phyloP scores from a whole-genome alignment of 1,140 invertebrate genomes.

The Penaeus vannamei region DNA sequence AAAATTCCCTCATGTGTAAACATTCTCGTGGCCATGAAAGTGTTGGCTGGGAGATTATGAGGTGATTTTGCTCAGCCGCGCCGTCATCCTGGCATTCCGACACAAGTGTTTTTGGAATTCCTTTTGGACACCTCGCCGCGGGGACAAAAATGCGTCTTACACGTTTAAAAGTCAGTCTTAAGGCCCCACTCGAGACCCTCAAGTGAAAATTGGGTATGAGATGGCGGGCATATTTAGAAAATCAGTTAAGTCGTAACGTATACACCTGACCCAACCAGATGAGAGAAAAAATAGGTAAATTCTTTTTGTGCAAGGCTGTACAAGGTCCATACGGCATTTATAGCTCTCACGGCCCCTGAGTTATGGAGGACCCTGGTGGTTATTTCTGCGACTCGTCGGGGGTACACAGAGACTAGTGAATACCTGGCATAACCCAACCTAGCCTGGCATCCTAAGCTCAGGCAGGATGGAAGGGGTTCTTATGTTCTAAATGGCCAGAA shows the following conservation, averaged over 20 bases:
- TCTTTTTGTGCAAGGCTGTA: constrained; percentile 1
- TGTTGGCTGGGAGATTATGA: constrained; percentile 55
- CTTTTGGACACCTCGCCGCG: not conserved
- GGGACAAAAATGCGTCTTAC: not conserved
- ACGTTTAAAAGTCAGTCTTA: no score
- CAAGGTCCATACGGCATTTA: constrained; percentile 45
- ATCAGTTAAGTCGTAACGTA: no score
- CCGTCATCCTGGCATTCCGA: constrained; percentile 45
- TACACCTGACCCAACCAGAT: no score
- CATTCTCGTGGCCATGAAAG: constrained; percentile 61
- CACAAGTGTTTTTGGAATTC: constrained; percentile 31
- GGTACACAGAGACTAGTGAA: constrained; percentile 13
- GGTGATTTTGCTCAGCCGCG: constrained; percentile 55
- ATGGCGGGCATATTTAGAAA: no score
- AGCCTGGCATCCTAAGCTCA: no score
- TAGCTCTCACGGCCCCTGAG: constrained; percentile 41
- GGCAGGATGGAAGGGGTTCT: no score
- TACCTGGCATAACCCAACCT: not conserved
- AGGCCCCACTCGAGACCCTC: no score
- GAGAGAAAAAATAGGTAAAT: constrained; percentile 4
- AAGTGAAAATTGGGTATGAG: no score
- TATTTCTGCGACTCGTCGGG: constrained; percentile 13
- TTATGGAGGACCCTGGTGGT: constrained; percentile 43
- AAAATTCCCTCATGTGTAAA: constrained; percentile 56
- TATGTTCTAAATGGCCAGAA: no score